Conservation (phyloP, 2,113 vertebrate genomes). For the Ciconia boyciana region DNA sequence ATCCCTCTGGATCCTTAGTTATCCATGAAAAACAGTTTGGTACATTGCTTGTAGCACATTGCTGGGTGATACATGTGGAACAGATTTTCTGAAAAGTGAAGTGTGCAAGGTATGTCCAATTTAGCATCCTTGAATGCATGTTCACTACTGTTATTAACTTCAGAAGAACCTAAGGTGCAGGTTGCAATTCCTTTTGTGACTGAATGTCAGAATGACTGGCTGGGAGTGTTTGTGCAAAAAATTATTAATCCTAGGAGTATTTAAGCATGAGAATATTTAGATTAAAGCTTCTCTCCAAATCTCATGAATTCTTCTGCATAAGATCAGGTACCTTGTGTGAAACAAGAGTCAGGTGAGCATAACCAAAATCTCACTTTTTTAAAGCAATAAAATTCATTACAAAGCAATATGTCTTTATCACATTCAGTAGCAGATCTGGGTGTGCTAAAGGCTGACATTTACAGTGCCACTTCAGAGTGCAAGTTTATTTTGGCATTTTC, state of each 20-base stretch:
- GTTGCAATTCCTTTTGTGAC: background rate
- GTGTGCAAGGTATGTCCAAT: background rate
- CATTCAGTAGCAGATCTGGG: conserved; percentile 14
- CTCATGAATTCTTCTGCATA: background rate
- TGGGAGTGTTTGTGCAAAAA: background rate
- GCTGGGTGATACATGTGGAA: background rate
- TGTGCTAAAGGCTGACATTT: conserved; percentile 22
- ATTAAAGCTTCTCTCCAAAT: background rate
- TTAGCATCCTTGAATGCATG: background rate
- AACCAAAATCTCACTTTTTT: background rate
- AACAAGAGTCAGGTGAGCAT: background rate
- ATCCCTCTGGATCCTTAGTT: background rate
- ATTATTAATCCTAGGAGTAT: background rate
- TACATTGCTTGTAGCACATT: background rate
- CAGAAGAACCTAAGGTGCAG: background rate
- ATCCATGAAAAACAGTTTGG: background rate
- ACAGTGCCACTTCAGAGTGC: conserved; percentile 31
- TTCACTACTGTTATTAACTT: background rate
- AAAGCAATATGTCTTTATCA: background rate
- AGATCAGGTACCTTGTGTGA: background rate
- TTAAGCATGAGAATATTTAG: background rate
- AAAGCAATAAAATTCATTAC: background rate
- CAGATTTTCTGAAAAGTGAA: background rate
- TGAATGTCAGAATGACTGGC: background rate
- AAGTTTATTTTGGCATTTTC: conserved; percentile 57